These are phyloP conservation scores for Rhadinocentrus ornatus DNA, from an alignment of 2,797 vertebrate species.

Conservation along the genomic window DNA sequence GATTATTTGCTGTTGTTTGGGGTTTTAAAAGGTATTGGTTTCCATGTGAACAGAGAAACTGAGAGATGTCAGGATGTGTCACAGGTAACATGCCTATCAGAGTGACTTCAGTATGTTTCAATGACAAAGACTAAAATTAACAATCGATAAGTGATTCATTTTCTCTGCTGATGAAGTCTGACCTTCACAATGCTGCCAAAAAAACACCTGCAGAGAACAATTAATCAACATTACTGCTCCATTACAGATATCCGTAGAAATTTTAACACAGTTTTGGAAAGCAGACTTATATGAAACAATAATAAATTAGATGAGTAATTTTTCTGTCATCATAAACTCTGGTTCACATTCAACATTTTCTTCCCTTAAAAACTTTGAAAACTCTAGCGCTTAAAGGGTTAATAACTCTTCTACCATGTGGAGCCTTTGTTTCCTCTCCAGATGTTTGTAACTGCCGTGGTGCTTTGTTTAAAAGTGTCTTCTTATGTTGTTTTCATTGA, in stretches of 20 bases:
- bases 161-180: slow-evolving; percentile 3
- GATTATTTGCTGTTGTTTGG: slow-evolving; percentile 19
- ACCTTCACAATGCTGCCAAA: background rate
- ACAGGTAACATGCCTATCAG: background rate
- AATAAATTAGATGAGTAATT: too few relatives aligned
- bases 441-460: too few relatives aligned
- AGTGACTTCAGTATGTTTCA: background rate
- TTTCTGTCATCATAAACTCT: too few relatives aligned
- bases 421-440: too few relatives aligned
- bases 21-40: background rate
- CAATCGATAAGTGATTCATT: background rate
- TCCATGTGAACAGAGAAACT: background rate
- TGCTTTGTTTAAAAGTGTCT: too few relatives aligned
- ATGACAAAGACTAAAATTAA: background rate
- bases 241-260: background rate
- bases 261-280: background rate
- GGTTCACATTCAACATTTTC: too few relatives aligned
- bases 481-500: too few relatives aligned
- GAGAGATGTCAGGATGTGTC: background rate
- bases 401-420: too few relatives aligned
- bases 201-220: background rate
- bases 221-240: background rate
- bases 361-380: too few relatives aligned
- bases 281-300: too few relatives aligned
- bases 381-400: too few relatives aligned